Base-by-base conservation (phyloP, 2,888 invertebrate species). In the Serrognathus titanus region DNA sequence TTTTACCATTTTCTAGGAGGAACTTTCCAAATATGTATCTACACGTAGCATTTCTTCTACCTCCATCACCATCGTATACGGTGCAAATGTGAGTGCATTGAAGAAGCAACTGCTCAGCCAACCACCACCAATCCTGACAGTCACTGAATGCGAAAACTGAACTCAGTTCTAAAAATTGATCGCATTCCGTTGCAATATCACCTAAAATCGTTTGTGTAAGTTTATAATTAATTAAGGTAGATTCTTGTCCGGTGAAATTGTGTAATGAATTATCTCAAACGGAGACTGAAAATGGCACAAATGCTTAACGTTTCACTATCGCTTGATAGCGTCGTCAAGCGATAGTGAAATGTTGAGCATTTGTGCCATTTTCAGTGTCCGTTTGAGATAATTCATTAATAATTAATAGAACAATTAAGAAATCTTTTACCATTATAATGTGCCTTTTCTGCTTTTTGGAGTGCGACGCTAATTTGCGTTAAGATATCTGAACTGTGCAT, bases 1-100 rank as follows among this genome's bases (percentile, higher is more conserved):
- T 6, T 31, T 78, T 68, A 81, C 83, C 78, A 72, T 83, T 82
- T 58, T 82, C 80, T 1, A 83, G 69, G 8, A 83, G 69, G 65
- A 83, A 83, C 62, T 75, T 80, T 0, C 80, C 82, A 59, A 80
- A 82, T 60, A 80, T 75, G 64, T 79, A 83, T 75, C 81, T 78
- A 65, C 79, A 78, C 51, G 79, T 73, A 1, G 79, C 80, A 62
- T 82, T 80, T 58, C 78, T 78, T 40, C 80, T 76, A 2, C 81
- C 81, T 1, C 80, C 82, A 46, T 82, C 81, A 0, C 79, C 63
- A 6, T 78, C 58, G 59, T 76, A 80, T 50, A 75, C 71, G 52
- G 78, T 77, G 1, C 79, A 77, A 1, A 81, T 76, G 1, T 79
- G 79, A 13, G 83, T 78, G 1, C 79, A 63, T 1, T 80, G 78